Evolutionary conservation across 2,113 vertebrate genomes (phyloP).

Genomic region (Sterna hirundo): DNA sequence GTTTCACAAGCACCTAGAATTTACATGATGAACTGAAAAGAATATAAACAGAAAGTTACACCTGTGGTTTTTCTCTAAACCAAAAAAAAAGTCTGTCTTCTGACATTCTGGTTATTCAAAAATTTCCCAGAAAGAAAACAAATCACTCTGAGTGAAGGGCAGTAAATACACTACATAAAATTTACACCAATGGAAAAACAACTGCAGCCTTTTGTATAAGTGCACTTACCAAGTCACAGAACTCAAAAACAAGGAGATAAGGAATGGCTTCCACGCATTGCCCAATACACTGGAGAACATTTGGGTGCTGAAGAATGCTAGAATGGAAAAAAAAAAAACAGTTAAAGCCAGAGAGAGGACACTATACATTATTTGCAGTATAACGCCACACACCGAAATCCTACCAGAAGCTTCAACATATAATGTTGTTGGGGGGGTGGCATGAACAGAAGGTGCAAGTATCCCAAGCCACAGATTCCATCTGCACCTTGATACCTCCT

Average conservation of each 20-base stretch:
- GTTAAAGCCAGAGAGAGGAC: neutral
- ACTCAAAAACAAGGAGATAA: constrained; percentile 93
- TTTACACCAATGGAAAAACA: neutral
- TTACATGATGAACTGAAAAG: neutral
- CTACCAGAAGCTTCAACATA: neutral
- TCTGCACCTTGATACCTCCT: neutral
- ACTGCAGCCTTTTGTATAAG: neutral
- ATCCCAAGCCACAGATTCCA: neutral
- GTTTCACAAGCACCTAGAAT: neutral
- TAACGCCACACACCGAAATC: neutral
- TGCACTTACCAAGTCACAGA: constrained; percentile 93
- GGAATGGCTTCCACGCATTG: constrained; percentile 95
- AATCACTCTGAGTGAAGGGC: neutral
- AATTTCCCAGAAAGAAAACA: neutral
- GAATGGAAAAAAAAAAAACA: neutral
- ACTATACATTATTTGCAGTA: neutral
- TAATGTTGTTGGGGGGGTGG: accelerated
- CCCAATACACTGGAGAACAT: constrained; percentile 92
- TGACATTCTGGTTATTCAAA: neutral
- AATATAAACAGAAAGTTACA: neutral
- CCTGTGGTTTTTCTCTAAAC: neutral
- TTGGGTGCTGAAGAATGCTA: constrained; percentile 88
- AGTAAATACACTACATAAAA: neutral
- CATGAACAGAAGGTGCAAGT: neutral
- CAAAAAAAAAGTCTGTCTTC: neutral